Evolutionary conservation across 2,888 invertebrate species (phyloP).

Genomic region (Mythimna albipuncta): DNA sequence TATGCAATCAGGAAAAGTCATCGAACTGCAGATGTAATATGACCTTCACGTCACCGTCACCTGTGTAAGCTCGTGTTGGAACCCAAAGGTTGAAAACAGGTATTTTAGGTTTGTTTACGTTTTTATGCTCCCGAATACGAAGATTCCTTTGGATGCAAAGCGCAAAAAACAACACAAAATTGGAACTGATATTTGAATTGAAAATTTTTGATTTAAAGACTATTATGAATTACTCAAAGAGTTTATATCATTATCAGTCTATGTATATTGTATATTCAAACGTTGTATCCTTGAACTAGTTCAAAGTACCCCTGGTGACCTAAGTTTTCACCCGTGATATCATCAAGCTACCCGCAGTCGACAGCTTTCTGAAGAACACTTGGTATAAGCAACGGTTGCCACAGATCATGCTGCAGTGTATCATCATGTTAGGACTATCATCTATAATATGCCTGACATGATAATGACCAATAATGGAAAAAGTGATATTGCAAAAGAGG

Average conservation of each 20-base stretch:
- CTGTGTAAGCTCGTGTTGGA: neutral
- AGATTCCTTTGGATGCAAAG: neutral
- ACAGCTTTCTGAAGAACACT: neutral
- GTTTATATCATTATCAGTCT: neutral
- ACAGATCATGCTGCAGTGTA: neutral
- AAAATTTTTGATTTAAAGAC: neutral
- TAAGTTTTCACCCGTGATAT: conserved; percentile 13
- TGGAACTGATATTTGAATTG: neutral
- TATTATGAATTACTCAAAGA: neutral
- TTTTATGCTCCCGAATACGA: neutral
- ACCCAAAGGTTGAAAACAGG: neutral
- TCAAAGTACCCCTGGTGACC: too few species aligned
- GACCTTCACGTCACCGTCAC: conserved; percentile 20
- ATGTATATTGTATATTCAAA: too few species aligned
- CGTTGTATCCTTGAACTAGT: neutral
- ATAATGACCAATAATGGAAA: neutral
- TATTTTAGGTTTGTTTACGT: conserved; percentile 3
- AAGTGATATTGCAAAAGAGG: neutral
- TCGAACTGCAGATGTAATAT: conserved; percentile 13
- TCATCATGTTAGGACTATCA: too few species aligned
- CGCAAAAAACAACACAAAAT: neutral
- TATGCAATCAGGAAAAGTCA: conserved; percentile 7
- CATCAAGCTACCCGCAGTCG: conserved; percentile 1
- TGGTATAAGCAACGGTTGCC: neutral
- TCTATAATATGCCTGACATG: neutral